Percentiles rank a stretch among this genome's conserved stretches.
Conservation (phyloP, 2,888 invertebrate genomes). For the Steromphala cineraria region DNA sequence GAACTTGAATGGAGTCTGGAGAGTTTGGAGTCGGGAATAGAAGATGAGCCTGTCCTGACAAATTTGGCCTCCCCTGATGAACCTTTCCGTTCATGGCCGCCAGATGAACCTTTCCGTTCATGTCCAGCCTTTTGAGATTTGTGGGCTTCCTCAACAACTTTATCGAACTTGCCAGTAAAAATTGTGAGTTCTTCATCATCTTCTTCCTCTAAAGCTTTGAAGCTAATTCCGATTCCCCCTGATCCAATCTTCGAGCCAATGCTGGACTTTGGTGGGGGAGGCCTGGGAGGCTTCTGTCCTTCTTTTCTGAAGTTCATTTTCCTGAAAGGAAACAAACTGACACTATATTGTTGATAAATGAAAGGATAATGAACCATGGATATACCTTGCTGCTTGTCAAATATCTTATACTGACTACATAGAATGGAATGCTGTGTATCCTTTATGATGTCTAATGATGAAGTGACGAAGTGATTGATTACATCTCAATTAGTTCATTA, state of each 20-base stretch:
- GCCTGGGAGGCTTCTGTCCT: constrained; percentile 31
- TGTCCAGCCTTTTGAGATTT: constrained; percentile 4
- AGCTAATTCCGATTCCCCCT: constrained; percentile 47
- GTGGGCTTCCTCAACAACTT: constrained; percentile 37
- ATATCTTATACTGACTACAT: too few relatives aligned
- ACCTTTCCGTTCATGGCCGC: constrained; percentile 9
- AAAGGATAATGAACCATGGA: too few relatives aligned
- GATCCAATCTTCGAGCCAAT: neutral
- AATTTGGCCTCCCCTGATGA: constrained; percentile 25
- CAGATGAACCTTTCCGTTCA: constrained; percentile 32
- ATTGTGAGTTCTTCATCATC: constrained; percentile 61
- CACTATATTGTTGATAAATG: too few relatives aligned
- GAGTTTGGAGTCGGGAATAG: constrained; percentile 16
- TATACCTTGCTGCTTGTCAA: too few relatives aligned
- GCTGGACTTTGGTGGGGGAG: constrained; percentile 33
- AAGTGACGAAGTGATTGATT: too few relatives aligned
- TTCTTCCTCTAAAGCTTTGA: constrained; percentile 64
- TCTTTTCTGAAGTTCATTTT: constrained; percentile 22
- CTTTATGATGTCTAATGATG: too few relatives aligned
- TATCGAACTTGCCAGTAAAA: constrained; percentile 60
- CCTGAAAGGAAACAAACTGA: neutral
- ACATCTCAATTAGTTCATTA: too few relatives aligned
- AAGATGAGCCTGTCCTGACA: constrained; percentile 20
- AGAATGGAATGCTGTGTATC: too few relatives aligned
- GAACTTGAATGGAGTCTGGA: constrained; percentile 24